These are phyloP conservation scores for Magallana angulata DNA, from an alignment of 1,140 invertebrate species.

Conservation along the genomic window DNA sequence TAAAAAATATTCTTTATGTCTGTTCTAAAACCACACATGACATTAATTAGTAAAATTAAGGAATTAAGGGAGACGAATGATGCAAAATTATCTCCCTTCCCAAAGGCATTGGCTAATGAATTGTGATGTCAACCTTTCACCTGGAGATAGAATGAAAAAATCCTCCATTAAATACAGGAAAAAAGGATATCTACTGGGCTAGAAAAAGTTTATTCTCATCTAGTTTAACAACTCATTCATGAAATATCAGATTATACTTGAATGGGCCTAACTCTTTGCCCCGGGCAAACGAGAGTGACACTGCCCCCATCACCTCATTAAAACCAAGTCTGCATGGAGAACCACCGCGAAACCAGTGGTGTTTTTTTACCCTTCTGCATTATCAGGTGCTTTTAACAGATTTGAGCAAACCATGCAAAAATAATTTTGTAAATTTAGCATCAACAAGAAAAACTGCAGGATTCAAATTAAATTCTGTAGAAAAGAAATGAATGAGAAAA, in stretches of 20 bases:
- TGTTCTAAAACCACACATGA: not conserved
- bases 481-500: conserved; percentile 5
- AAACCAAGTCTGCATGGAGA: conserved; percentile 14
- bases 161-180: conserved; percentile 42
- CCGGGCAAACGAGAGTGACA: conserved; percentile 21
- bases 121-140: conserved; percentile 41
- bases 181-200: conserved; percentile 22
- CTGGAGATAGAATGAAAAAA: conserved; percentile 4
- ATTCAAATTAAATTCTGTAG: conserved; percentile 8
- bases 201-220: conserved; percentile 20
- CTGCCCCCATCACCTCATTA: conserved; percentile 54
- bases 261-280: conserved; percentile 30
- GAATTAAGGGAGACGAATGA: conserved; percentile 26
- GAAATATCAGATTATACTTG: conserved; percentile 57
- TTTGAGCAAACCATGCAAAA: conserved; percentile 43
- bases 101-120: conserved; percentile 35
- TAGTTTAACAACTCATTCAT: conserved; percentile 50
- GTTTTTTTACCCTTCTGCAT: not conserved
- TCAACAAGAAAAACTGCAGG: conserved; percentile 14
- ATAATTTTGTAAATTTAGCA: conserved; percentile 58
- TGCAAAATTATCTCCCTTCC: conserved; percentile 36
- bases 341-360: conserved; percentile 3
- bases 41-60: conserved; percentile 20
- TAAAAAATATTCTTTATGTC: no score
- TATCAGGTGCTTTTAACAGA: conserved; percentile 14